Evolutionary conservation across 1,140 invertebrate genomes (phyloP).

Genomic region (Coenobita brevimanus): DNA sequence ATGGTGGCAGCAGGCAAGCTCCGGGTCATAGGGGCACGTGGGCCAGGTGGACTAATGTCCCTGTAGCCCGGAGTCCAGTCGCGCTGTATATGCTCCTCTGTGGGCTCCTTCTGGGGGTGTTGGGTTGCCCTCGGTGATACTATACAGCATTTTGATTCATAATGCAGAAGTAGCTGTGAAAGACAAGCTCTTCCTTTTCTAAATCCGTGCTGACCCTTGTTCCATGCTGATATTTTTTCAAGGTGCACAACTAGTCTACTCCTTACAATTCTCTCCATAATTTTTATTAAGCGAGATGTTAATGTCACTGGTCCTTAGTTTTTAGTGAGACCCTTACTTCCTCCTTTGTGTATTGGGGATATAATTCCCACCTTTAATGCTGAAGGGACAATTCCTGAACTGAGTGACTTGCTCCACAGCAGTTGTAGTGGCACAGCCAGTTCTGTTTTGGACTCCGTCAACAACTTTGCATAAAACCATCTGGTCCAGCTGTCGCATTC

Average conservation of each 20-base stretch:
- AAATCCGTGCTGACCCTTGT: background rate
- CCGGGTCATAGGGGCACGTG: too few relatives aligned
- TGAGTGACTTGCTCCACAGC: background rate
- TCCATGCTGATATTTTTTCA: background rate
- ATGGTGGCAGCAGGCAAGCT: too few relatives aligned
- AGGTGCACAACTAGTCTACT: too few relatives aligned
- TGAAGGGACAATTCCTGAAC: background rate
- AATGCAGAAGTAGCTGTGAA: background rate
- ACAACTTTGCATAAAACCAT: background rate
- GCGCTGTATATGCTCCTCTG: too few relatives aligned
- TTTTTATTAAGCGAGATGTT: background rate
- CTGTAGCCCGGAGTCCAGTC: too few relatives aligned
- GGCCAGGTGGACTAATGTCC: too few relatives aligned
- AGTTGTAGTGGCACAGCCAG: background rate
- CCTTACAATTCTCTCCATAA: background rate
- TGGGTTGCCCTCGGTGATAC: too few relatives aligned
- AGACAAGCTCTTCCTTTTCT: background rate
- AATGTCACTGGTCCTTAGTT: background rate
- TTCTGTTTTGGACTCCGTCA: background rate
- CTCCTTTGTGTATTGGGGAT: slow-evolving; percentile 26
- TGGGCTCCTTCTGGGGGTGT: too few relatives aligned
- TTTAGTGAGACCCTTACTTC: background rate
- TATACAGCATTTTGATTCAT: too few relatives aligned
- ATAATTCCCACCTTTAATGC: background rate
- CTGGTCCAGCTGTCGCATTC: background rate